Conservation (phyloP, 2,888 invertebrate genomes). For the Cosmorhoe ocellata region DNA sequence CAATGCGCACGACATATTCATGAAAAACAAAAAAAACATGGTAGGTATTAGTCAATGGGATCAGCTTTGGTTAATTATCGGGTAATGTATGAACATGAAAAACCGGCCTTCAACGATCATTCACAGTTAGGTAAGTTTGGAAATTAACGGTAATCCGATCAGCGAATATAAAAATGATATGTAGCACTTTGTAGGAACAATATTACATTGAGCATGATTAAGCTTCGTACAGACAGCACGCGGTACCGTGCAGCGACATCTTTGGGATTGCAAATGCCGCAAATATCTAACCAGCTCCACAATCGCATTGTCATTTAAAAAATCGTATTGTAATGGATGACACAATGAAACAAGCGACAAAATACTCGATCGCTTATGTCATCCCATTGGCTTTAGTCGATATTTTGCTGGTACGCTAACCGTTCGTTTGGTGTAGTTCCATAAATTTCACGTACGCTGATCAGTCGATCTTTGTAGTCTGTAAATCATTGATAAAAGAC, state of each 20-base stretch:
- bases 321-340: background rate
- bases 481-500: too few species aligned
- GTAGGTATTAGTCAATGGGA: slow-evolving; percentile 54
- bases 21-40: slow-evolving; percentile 37
- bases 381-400: background rate
- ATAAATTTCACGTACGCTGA: too few species aligned
- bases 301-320: background rate
- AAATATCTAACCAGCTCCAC: background rate
- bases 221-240: slow-evolving; percentile 25
- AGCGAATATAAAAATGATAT: slow-evolving; percentile 36
- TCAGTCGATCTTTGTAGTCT: too few species aligned
- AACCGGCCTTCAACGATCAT: slow-evolving; percentile 44
- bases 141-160: slow-evolving; percentile 35
- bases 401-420: background rate
- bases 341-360: background rate
- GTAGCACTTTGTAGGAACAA: slow-evolving; percentile 41
- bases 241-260: background rate
- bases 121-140: slow-evolving; percentile 40
- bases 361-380: background rate
- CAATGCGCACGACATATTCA: slow-evolving; percentile 40
- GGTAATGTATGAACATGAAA: slow-evolving; percentile 44
- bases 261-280: background rate
- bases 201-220: slow-evolving; percentile 37
- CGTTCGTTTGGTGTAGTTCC: background rate
- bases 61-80: slow-evolving; percentile 55